phyloP scores from a whole-genome alignment of 2,888 invertebrate genomes.

The Adineta ricciae region DNA sequence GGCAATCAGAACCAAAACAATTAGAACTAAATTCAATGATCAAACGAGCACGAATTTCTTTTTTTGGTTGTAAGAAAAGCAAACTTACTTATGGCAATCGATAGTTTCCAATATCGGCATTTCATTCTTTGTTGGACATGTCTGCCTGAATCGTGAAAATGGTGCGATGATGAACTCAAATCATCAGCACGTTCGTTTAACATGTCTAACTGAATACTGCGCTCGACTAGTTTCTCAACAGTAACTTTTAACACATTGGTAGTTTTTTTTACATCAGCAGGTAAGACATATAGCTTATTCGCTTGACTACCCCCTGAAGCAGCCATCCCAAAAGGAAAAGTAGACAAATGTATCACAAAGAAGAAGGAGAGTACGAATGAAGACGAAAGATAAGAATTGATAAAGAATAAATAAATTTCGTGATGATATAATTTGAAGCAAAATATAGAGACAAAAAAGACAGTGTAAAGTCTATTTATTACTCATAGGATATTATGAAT shows the following conservation, averaged over 20 bases:
- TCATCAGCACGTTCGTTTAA: not conserved
- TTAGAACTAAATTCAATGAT: not conserved
- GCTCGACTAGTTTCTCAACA: slow-evolving; percentile 11
- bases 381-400: not conserved
- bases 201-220: not conserved
- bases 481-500: too few relatives aligned
- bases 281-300: not conserved
- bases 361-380: not conserved
- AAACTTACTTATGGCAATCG: not conserved
- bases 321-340: not conserved
- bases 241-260: not conserved
- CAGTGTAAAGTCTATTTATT: not conserved
- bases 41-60: not conserved
- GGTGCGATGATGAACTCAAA: not conserved
- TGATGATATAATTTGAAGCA: not conserved
- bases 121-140: not conserved
- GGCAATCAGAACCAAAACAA: not conserved
- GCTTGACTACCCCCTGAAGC: not conserved
- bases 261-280: not conserved
- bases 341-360: not conserved
- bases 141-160: not conserved
- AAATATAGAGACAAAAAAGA: not conserved
- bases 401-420: not conserved
- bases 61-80: not conserved
- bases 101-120: not conserved